Conservation (phyloP, 2,113 vertebrate genomes). For the Spermophilus dauricus region DNA sequence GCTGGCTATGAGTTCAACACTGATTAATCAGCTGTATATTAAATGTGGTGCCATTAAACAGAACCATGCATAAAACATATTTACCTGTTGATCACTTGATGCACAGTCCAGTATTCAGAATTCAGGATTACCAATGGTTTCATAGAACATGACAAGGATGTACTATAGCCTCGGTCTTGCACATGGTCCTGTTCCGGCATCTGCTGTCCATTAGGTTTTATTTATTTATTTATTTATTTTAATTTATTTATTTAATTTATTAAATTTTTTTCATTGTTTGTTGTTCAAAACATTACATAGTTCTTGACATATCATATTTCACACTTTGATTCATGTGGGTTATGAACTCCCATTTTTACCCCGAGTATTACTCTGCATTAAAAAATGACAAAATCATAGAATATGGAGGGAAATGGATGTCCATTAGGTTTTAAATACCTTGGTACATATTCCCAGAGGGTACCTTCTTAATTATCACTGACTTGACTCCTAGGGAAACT, state of each 20-base stretch:
- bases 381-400: too few relatives aligned
- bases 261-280: too few relatives aligned
- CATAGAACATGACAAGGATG: too few relatives aligned
- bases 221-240: too few relatives aligned
- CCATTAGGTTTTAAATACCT: background rate
- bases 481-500: background rate
- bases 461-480: background rate
- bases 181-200: background rate
- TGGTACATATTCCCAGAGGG: background rate
- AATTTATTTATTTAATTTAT: too few relatives aligned
- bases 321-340: too few relatives aligned
- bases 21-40: background rate
- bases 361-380: too few relatives aligned
- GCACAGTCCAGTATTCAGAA: background rate
- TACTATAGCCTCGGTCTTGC: background rate
- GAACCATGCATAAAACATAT: background rate
- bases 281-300: too few relatives aligned
- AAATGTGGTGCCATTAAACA: background rate
- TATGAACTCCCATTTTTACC: too few relatives aligned
- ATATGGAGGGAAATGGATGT: too few relatives aligned
- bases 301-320: too few relatives aligned
- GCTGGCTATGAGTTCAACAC: background rate
- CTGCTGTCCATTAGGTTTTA: background rate
- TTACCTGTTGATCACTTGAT: background rate
- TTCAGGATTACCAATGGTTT: background rate